Base-by-base conservation (phyloP, 2,113 vertebrate genomes). In the Calypte anna region DNA sequence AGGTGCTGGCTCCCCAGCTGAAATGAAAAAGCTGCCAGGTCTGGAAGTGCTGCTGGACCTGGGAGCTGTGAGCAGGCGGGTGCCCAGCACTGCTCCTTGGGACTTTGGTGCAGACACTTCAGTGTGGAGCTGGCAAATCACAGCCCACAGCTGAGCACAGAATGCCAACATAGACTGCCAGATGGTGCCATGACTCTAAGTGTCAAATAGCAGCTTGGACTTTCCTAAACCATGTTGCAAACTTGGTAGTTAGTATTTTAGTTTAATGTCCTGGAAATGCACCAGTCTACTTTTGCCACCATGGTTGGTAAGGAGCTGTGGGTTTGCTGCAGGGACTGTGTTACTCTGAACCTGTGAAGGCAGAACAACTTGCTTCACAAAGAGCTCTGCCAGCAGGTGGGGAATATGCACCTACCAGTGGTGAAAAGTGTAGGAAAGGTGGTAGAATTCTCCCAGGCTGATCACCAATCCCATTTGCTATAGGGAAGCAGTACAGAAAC, bases 31-130 rank as follows among this genome's bases (percentile, higher is more conserved):
- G 33, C 15, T 24, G 64, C 43, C 4, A 2, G 16, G 31, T 6
- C 24, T 19, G 61, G 38, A 21, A 40, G 61, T 1, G 1, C 36
- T 11, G 51, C 66, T 2, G 2, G 38, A 36, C 9, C 22, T 1
- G 0, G 2, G 10, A 1, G 18, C 3, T 30, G 48, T 21, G 0
- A 27, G n/a, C 38, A 50, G 55, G 14, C 36, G 14, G 33, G 55
- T 53, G 31, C n/a, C 31, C 1, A 31, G 38, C 61, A 6, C 16
- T 2, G 16, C 61, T 30, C 1, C 62, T 4, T 3, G 10, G 24
- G 50, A 4, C 16, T 12, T 55, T 4, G 23, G 33, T 11, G 0
- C 0, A 72, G 43, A 40, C 51, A 17, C 28, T 3, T 17, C 43
- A 6, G 27, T 2, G 10, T 1, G 36, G 64, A 58, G 31, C 51